Percentiles rank a stretch among this genome's conserved stretches.
These are phyloP conservation scores for Pipistrellus kuhlii DNA, from an alignment of 2,797 vertebrate species.

Conservation along the genomic window DNA sequence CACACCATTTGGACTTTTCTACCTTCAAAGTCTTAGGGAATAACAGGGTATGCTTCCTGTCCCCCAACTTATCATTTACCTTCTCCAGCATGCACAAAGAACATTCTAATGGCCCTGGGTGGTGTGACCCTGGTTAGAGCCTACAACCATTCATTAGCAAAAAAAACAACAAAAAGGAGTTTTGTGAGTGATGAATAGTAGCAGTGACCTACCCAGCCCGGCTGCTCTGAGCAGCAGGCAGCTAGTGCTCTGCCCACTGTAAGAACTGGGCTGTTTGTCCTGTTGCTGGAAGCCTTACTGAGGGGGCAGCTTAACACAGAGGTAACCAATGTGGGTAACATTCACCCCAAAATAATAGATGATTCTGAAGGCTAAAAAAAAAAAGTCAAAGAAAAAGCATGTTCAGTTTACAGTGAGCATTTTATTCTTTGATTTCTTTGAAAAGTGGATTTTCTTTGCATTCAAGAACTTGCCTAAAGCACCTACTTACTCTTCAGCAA, in stretches of 20 bases:
- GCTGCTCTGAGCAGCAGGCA: background rate
- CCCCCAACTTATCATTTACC: background rate
- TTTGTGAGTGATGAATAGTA: background rate
- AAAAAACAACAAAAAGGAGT: background rate
- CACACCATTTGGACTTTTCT: constrained; percentile 11
- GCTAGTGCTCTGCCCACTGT: background rate
- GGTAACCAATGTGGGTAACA: background rate
- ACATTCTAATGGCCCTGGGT: background rate
- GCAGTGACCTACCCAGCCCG: background rate
- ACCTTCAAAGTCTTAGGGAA: constrained; percentile 46
- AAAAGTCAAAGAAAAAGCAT: background rate
- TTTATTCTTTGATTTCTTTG: constrained; percentile 48
- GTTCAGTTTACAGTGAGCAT: background rate
- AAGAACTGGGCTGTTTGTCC: background rate
- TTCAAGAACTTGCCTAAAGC: constrained; percentile 2
- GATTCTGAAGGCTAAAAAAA: background rate
- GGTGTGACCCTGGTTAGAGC: background rate
- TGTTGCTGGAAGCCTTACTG: background rate
- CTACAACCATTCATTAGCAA: constrained; percentile 29
- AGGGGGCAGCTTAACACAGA: background rate
- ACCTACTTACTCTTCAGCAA: background rate
- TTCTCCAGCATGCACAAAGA: background rate
- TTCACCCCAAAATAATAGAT: background rate
- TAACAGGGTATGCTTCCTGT: constrained; percentile 32
- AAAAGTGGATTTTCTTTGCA: background rate